Percentiles rank a stretch among this genome's conserved stretches.
phyloP scores from a whole-genome alignment of 2,113 vertebrate genomes.

The Corvus moneduloides region DNA sequence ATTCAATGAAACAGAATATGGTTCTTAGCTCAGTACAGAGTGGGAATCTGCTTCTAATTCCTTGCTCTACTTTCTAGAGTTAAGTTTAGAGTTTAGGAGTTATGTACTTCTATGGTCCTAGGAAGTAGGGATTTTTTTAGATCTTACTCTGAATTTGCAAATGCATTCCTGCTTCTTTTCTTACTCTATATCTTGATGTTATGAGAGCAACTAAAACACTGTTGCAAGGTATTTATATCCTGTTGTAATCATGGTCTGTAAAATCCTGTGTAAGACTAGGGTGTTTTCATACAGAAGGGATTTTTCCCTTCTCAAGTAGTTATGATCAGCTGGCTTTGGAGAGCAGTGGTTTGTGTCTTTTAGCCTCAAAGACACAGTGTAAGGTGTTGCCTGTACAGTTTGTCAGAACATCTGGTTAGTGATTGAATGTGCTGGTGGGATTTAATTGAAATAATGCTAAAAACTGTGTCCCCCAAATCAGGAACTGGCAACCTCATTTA shows the following conservation, averaged over 20 bases:
- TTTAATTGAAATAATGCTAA: background rate
- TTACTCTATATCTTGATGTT: background rate
- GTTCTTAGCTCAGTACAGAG: background rate
- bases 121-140: background rate
- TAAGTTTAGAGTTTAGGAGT: background rate
- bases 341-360: background rate
- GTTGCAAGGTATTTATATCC: background rate
- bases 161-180: background rate
- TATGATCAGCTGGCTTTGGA: background rate
- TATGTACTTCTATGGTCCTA: fast-evolving
- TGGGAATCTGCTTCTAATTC: background rate
- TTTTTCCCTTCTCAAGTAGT: background rate
- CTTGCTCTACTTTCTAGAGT: background rate
- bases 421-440: background rate
- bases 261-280: background rate
- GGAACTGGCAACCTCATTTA: background rate
- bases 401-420: background rate
- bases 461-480: background rate
- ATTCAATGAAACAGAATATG: background rate
- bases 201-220: background rate
- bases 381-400: background rate
- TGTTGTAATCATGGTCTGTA: background rate
- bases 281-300: background rate
- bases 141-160: background rate
- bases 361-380: background rate